A percentile compares a stretch with the other conserved stretches of the same genome.
Evolutionary conservation across 1,140 invertebrate genomes (phyloP).

Genomic region (Eufriesea mexicana): DNA sequence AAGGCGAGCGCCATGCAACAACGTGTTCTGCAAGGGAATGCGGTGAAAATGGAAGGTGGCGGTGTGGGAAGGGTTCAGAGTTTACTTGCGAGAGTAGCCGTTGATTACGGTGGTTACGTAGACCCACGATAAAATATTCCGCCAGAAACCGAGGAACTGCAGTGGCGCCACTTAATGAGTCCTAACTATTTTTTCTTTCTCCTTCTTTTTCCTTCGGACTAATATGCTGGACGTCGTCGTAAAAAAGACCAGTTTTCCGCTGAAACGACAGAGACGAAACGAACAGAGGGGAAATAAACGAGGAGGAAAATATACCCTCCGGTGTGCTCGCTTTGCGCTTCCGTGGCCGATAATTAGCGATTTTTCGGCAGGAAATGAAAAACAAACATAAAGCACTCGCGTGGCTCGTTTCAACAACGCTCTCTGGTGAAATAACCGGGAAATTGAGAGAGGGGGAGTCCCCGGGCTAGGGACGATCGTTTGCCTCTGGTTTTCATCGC

Average conservation of each 20-base stretch:
- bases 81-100: slow-evolving; percentile 21
- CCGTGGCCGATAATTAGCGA: slow-evolving; percentile 56
- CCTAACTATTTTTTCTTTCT: background rate
- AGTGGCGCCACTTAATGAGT: slow-evolving; percentile 59
- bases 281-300: background rate
- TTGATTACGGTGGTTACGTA: slow-evolving; percentile 65
- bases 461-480: slow-evolving; percentile 2
- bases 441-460: slow-evolving; percentile 1
- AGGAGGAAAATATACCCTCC: background rate
- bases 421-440: slow-evolving; percentile 25
- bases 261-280: background rate
- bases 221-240: slow-evolving; percentile 34
- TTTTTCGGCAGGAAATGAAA: slow-evolving; percentile 37
- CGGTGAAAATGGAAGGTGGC: background rate
- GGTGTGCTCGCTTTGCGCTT: slow-evolving; percentile 29
- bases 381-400: slow-evolving; percentile 30
- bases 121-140: slow-evolving; percentile 49
- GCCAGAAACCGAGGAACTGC: slow-evolving; percentile 29
- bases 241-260: slow-evolving; percentile 27
- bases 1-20: background rate
- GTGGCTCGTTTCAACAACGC: slow-evolving; percentile 20
- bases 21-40: slow-evolving; percentile 14
- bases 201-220: background rate
- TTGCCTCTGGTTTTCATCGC: slow-evolving; percentile 14
- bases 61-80: background rate